Base-by-base conservation (phyloP, 2,113 vertebrate genomes). In the Tiliqua scincoides region DNA sequence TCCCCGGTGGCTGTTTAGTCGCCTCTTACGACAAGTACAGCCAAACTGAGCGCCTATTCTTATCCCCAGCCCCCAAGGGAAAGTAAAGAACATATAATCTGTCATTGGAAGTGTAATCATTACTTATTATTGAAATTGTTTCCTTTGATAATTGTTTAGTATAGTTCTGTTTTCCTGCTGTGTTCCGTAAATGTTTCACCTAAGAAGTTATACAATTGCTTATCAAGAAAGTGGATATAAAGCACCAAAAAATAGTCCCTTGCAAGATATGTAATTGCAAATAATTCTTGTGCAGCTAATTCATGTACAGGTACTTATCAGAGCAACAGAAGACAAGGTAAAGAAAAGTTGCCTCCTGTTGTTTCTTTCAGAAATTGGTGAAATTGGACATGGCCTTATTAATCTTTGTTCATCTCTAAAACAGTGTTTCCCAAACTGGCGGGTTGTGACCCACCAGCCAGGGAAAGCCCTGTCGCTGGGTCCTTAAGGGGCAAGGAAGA, bases 41-140 rank as follows among this genome's bases (percentile, higher is more conserved):
- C n/a, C n/a, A n/a, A n/a, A n/a, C n/a, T n/a, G n/a, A n/a, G n/a
- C n/a, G n/a, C n/a, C n/a, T n/a, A n/a, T n/a, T n/a, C n/a, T n/a
- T n/a, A n/a, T n/a, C n/a, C n/a, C n/a, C n/a, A n/a, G n/a, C n/a
- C n/a, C n/a, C n/a, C n/a, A n/a, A n/a, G n/a, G n/a, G n/a, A n/a
- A n/a, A n/a, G n/a, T n/a, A n/a, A n/a, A n/a, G n/a, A n/a, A n/a
- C n/a, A n/a, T n/a, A n/a, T n/a, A 27, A 40, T 10, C 2, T 70
- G 6, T 35, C 2, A n/a, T 85, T 77, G 14, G 35, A 1, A 54
- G 40, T 15, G n/a, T 14, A 70, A 5, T 30, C 6, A 3, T 63
- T 63, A 10, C 1, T 63, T 48, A 30, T n/a, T 1, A 0, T 0
- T 1, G 52, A 59, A 0, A 15, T 88, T 62, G 73, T 52, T 15